Evolutionary conservation across 2,113 vertebrate genomes (phyloP).

Genomic region (Picathartes gymnocephalus): DNA sequence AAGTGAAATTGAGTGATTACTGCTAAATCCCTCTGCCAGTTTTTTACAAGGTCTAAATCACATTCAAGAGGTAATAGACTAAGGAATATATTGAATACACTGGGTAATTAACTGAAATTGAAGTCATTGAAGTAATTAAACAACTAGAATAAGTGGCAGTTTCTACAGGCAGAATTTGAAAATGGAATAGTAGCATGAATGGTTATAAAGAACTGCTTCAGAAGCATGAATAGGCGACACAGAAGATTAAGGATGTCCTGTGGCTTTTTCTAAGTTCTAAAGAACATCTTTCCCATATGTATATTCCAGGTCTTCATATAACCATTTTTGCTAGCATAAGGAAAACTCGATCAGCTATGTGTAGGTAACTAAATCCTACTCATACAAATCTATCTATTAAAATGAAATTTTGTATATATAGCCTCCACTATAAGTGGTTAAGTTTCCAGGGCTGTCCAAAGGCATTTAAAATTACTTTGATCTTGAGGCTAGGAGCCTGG

Average conservation of each 20-base stretch:
- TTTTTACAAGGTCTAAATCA: neutral
- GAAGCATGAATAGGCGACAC: neutral
- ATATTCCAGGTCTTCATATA: neutral
- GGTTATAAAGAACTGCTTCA: neutral
- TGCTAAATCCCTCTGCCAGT: neutral
- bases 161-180: neutral
- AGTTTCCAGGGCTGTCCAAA: neutral
- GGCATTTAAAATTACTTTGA: neutral
- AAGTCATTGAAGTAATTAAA: neutral
- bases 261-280: neutral
- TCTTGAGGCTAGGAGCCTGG: neutral
- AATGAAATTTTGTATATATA: neutral
- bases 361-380: neutral
- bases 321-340: neutral
- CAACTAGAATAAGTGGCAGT: neutral
- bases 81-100: neutral
- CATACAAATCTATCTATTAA: neutral
- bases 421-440: neutral
- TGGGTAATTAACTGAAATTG: neutral
- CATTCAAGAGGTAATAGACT: neutral
- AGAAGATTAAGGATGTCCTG: neutral
- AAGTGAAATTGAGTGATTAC: neutral
- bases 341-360: neutral
- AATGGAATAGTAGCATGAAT: neutral
- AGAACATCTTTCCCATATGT: neutral